Percentiles rank a stretch among this genome's conserved stretches.
Conservation (phyloP, 2,113 vertebrate genomes). For the Sinocyclocheilus anshuiensis region DNA sequence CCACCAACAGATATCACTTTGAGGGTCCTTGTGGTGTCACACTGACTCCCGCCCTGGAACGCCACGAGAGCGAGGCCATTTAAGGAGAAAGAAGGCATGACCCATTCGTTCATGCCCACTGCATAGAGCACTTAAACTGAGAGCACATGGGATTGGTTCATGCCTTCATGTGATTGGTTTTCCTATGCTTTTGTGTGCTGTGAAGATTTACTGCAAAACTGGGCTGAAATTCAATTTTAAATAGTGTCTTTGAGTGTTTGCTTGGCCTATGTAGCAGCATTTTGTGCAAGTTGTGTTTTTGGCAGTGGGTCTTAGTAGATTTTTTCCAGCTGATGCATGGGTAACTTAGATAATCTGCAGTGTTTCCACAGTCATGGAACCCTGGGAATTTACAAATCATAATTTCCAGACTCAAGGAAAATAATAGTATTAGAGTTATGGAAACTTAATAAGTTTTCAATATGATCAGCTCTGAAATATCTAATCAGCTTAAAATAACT, state of each 20-base stretch:
- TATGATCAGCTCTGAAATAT: not conserved
- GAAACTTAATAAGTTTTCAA: not conserved
- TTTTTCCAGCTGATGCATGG: not conserved
- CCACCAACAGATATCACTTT: conserved; percentile 88
- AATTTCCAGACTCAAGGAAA: not conserved
- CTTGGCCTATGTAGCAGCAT: not conserved
- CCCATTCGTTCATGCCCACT: not conserved
- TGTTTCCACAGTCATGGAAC: not conserved
- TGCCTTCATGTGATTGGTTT: conserved; percentile 5
- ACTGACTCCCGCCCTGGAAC: conserved; percentile 84
- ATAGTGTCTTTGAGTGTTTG: not conserved
- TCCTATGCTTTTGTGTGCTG: not conserved
- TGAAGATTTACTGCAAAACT: not conserved
- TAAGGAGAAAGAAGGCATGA: conserved; percentile 45
- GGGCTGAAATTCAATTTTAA: not conserved
- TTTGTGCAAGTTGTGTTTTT: conserved; percentile 10
- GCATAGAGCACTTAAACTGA: conserved; percentile 36
- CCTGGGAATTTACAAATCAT: not conserved
- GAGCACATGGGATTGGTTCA: not conserved
- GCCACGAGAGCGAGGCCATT: conserved; percentile 75
- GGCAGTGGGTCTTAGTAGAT: not conserved
- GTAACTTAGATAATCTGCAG: not conserved
- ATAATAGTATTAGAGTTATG: not conserved
- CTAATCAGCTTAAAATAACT: not conserved
- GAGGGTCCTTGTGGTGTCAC: conserved; percentile 88